Base-by-base conservation (phyloP, 2,113 vertebrate species). In the Noctilio leporinus region DNA sequence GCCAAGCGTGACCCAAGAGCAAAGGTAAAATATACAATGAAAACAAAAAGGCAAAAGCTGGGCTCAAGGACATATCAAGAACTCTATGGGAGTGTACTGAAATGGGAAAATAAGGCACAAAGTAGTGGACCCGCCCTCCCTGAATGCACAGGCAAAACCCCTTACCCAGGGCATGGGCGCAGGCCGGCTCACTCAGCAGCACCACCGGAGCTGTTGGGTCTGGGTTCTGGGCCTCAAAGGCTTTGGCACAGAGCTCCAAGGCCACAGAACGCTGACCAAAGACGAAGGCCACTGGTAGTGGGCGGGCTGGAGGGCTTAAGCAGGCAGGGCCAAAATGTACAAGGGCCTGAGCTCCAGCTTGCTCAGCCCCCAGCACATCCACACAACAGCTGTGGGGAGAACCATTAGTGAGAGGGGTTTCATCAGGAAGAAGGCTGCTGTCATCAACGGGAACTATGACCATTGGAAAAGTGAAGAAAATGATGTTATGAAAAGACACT, bases 331-430 rank as follows among this genome's bases (percentile, higher is more conserved):
- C 99, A 35, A 99, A 99, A 97, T 99, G 99, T 77, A 99, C 97
- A 11, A 99, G 98, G 11, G 98, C 99, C 92, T 99, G 98, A 0
- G 99, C 99, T 3, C 97, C 98, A 0, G 97, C 98, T 2, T 99
- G 99, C 67, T 99, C 99, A 0, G 99, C 99, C 0, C 99, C 99
- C 16, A 99, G 82, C 57, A 99, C 99, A 9, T 99, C 99, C 96
- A 99, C 99, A 40, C 99, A 99, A 98, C 99, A 99, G 72, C 99
- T 99, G 98, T 10, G 20, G 64, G 33, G 45, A 92, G 62, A 94
- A 92, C 12, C 70, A 30, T 38, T 43, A 70, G 19, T 88, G 47
- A 95, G 86, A 57, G 14, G 5, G 4, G 40, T 28, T 89, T 78
- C 35, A 81, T 40, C 40, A 38, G 57, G 20, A 87, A n/a, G 14